Evolutionary conservation across 2,888 invertebrate genomes (phyloP), one percentile per base, ranked within the genome.

Genomic region (Lacanobia oleracea): DNA sequence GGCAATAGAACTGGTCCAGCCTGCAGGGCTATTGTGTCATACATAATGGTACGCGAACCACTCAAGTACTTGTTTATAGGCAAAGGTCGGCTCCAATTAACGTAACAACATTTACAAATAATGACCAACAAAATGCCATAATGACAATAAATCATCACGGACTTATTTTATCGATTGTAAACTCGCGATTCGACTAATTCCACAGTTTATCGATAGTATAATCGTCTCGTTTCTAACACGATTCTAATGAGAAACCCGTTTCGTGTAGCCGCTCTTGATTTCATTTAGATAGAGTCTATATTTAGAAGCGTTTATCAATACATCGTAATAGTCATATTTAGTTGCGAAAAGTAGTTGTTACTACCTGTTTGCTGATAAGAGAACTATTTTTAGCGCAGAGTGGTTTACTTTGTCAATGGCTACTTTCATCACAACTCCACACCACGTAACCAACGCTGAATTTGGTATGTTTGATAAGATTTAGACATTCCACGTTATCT

Each of bases 281-380:
- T 90, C 88, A 87, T 89, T 88, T 86, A 85, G 82, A 87, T 89
- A 83, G 37, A 72, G 79, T 78, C 78, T 80, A 83, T 86, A 77
- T 85, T 80, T 81, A 85, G 83, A 79, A 75, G 71, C 75, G 73
- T 81, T 73, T 82, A 81, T 83, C 75, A 67, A 77, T 72, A 73
- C 33, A 79, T 77, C 72, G 75, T 80, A 78, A 85, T 79, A 61
- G 69, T 65, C 71, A 67, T 79, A 79, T 67, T 77, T 53, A 57
- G 57, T 65, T 68, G 21, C 14, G 9, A 69, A 80, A 75, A 57
- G 45, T 57, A 72, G 12, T 8, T 12, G 51, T 57, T 12, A 23
- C 27, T 60, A 50, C 40, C 50, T 53, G 40, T 57, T 59, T 0
- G 16, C 14, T 64, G 72, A 64, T 60, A 65, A 50, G n/a, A 3